Conservation (phyloP, 2,888 invertebrate species). For the Euplexia lucipara region DNA sequence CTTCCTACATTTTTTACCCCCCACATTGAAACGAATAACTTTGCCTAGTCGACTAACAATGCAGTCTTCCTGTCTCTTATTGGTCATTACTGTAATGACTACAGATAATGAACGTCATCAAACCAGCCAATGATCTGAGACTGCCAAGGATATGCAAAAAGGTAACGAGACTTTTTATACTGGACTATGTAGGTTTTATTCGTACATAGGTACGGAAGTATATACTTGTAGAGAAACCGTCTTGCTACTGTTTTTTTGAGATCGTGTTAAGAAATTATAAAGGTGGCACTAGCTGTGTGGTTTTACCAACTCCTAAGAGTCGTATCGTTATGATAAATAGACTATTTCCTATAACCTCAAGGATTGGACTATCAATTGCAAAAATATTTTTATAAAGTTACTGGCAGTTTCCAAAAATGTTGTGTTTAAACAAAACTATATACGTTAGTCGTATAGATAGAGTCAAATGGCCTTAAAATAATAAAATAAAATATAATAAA, state of each 20-base stretch:
- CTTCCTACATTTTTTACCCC: conserved; percentile 44
- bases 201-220: conserved; percentile 14
- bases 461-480: too few relatives aligned
- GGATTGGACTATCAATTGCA: neutral
- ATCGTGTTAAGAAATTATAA: too few relatives aligned
- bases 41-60: conserved; percentile 50
- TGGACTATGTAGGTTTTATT: conserved; percentile 43
- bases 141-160: conserved; percentile 87
- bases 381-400: too few relatives aligned
- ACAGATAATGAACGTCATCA: conserved; percentile 74
- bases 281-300: too few relatives aligned
- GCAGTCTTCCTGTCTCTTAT: conserved; percentile 71
- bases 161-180: conserved; percentile 58
- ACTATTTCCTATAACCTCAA: too few relatives aligned
- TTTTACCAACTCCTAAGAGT: too few relatives aligned
- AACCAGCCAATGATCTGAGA: conserved; percentile 78
- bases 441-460: too few relatives aligned
- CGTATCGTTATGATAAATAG: too few relatives aligned
- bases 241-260: too few relatives aligned
- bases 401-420: too few relatives aligned
- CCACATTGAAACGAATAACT: conserved; percentile 35
- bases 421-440: too few relatives aligned
- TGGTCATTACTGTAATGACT: conserved; percentile 70
- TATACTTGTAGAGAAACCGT: neutral
- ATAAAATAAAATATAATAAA: too few relatives aligned